Evolutionary conservation across 2,797 vertebrate genomes (phyloP).

Genomic region (Telmatherina bonti): DNA sequence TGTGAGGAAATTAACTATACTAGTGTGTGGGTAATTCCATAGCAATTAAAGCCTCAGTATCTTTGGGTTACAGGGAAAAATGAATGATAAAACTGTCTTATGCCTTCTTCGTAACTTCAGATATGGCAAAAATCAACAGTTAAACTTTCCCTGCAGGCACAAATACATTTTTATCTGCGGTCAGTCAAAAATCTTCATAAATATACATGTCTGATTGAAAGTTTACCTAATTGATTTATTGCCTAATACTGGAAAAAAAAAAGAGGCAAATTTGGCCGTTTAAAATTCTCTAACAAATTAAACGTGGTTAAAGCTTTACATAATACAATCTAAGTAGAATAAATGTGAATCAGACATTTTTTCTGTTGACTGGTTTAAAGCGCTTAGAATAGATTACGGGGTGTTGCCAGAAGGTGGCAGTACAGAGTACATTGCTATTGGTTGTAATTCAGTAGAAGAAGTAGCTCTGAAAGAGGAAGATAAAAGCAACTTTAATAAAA

Average conservation of each 20-base stretch:
- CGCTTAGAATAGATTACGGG: too few species aligned
- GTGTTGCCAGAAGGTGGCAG: not conserved
- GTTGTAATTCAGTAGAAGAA: not conserved
- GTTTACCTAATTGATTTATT: too few species aligned
- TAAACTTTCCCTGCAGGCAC: not conserved
- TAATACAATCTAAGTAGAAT: not conserved
- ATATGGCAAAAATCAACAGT: constrained; percentile 20
- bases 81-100: not conserved
- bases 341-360: not conserved
- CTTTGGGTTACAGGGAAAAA: constrained; percentile 11
- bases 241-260: not conserved
- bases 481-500: too few species aligned
- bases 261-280: too few species aligned
- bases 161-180: too few species aligned
- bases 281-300: too few species aligned
- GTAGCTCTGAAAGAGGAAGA: too few species aligned
- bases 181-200: too few species aligned
- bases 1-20: constrained; percentile 34
- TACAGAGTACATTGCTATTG: not conserved
- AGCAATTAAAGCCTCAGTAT: constrained; percentile 13
- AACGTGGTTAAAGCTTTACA: not conserved
- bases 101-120: constrained; percentile 1
- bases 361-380: too few species aligned
- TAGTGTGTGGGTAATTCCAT: constrained; percentile 34
- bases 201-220: too few species aligned